Evolutionary conservation across 2,113 vertebrate species (phyloP).

Genomic region (Brachypteracias leptosomus): DNA sequence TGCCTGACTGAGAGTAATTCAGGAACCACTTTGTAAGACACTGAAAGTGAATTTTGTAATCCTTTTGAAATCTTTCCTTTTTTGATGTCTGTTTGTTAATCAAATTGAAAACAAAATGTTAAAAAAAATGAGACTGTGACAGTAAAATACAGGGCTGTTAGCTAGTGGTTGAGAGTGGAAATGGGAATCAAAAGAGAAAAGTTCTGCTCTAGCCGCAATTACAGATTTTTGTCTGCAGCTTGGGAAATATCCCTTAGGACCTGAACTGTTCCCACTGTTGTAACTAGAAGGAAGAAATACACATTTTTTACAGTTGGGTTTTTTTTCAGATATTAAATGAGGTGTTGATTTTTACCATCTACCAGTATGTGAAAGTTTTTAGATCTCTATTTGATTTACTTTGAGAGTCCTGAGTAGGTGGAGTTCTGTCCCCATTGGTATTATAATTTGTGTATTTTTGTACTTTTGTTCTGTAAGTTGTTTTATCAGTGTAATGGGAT

Average conservation of each 20-base stretch:
- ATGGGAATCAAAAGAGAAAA: neutral
- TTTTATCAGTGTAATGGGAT: neutral
- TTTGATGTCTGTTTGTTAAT: neutral
- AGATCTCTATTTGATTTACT: neutral
- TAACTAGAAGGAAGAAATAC: neutral
- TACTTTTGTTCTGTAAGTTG: neutral
- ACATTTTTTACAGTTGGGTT: neutral
- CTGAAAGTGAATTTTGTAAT: constrained; percentile 22
- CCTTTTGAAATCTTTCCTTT: neutral
- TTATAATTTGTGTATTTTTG: neutral
- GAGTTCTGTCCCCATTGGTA: neutral
- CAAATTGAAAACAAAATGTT: constrained; percentile 20
- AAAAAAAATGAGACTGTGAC: neutral
- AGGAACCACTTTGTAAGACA: neutral
- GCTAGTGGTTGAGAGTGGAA: neutral
- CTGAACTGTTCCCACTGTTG: neutral
- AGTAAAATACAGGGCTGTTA: neutral
- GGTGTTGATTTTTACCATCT: neutral
- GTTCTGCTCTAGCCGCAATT: neutral
- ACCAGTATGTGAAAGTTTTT: neutral
- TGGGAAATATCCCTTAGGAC: neutral
- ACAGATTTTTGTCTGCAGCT: neutral
- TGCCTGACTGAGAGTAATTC: neutral
- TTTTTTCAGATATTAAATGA: neutral
- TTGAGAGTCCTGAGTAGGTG: neutral